phyloP scores from a whole-genome alignment of 1,140 invertebrate species.

The Odontomachus brunneus region DNA sequence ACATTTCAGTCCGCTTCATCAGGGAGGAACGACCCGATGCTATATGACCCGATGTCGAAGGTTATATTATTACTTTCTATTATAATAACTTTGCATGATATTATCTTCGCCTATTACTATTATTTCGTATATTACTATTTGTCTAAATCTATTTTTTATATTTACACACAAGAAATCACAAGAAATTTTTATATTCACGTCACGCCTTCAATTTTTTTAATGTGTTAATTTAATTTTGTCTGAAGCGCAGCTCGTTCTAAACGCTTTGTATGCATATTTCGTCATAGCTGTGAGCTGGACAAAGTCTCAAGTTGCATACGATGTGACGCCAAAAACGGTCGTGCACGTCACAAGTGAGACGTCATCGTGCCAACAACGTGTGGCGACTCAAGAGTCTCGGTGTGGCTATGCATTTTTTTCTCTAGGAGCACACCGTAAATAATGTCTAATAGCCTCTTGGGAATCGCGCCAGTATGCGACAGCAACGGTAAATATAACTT shows the following conservation, averaged over 20 bases:
- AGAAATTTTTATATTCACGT: too few species aligned
- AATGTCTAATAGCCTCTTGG: constrained; percentile 70
- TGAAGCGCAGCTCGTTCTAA: not conserved
- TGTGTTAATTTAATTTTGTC: not conserved
- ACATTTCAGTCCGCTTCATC: too few species aligned
- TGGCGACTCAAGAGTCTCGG: not conserved
- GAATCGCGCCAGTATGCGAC: constrained; percentile 74
- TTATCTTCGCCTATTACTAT: too few species aligned
- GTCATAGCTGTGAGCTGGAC: constrained; percentile 42
- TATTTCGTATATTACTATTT: too few species aligned
- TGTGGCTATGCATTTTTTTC: constrained; percentile 16
- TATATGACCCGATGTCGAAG: too few species aligned
- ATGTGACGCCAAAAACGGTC: constrained; percentile 31
- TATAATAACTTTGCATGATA: too few species aligned
- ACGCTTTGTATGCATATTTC: not conserved
- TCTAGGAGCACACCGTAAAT: constrained; percentile 61
- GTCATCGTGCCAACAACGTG: constrained; percentile 14
- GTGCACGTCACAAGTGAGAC: constrained; percentile 15
- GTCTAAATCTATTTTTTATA: not conserved
- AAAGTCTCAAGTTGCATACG: constrained; percentile 4
- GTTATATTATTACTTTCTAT: too few species aligned
- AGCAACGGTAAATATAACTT: constrained; percentile 77
- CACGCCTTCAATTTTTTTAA: not conserved
- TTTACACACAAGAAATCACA: too few species aligned
- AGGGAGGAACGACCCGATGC: too few species aligned